Conservation (phyloP, 2,113 vertebrate genomes). For the Hippolais icterina region DNA sequence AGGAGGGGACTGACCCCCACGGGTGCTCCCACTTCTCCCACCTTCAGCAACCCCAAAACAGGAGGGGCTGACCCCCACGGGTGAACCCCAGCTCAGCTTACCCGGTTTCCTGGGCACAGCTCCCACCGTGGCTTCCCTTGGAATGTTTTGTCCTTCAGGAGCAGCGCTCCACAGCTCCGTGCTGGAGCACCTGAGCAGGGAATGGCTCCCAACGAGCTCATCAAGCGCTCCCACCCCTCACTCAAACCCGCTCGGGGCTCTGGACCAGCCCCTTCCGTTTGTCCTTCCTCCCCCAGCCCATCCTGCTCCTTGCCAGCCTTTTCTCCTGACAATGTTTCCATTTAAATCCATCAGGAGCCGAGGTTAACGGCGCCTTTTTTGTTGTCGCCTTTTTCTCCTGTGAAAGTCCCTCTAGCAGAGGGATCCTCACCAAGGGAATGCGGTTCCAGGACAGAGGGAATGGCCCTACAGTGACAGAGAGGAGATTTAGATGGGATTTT, state of each 20-base stretch:
- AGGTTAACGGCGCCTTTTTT: neutral
- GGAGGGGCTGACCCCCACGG: fast-evolving
- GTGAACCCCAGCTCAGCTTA: neutral
- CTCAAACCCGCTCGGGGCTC: fast-evolving
- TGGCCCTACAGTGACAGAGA: neutral
- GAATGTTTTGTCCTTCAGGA: neutral
- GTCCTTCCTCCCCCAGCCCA: neutral
- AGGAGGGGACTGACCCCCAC: fast-evolving
- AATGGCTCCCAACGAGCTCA: fast-evolving
- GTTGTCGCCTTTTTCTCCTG: neutral
- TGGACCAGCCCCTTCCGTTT: neutral
- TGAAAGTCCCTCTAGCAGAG: neutral
- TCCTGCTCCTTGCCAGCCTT: no score
- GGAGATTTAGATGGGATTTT: neutral
- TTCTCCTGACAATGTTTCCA: fast-evolving
- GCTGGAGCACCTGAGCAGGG: fast-evolving
- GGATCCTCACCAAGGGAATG: no score
- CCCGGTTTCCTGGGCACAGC: fast-evolving
- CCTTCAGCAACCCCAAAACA: fast-evolving
- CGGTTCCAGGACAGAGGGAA: neutral
- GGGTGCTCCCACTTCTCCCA: fast-evolving
- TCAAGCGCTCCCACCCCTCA: neutral
- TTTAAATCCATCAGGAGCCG: neutral
- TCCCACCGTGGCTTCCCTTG: fast-evolving
- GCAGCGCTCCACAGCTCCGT: fast-evolving